Percentiles rank a stretch among this genome's conserved stretches.
phyloP scores from a whole-genome alignment of 2,113 vertebrate species.

The Dissostichus mawsoni region DNA sequence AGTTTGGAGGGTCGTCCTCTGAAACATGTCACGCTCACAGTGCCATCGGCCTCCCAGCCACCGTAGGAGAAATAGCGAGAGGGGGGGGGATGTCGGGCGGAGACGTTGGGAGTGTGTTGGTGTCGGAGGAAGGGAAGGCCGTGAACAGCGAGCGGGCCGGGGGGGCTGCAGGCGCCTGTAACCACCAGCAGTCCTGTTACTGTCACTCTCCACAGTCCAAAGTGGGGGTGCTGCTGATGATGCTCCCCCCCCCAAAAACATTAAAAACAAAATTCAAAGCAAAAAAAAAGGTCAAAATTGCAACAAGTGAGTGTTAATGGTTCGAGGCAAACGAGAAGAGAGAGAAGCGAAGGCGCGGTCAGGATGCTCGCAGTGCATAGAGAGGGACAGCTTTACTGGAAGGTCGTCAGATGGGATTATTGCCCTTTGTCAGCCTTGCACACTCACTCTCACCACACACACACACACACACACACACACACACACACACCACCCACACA shows the following conservation, averaged over 20 bases:
- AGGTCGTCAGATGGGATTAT: slow-evolving; percentile 66
- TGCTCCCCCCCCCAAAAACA: slow-evolving; percentile 20
- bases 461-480: slow-evolving; percentile 44
- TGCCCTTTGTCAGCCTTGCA: slow-evolving; percentile 71
- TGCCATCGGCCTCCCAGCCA: slow-evolving; percentile 57
- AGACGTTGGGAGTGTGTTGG: slow-evolving; percentile 55
- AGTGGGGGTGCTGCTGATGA: slow-evolving; percentile 5
- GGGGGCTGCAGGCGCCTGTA: slow-evolving; percentile 36
- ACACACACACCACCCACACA: slow-evolving; percentile 38
- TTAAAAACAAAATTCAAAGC: slow-evolving; percentile 61
- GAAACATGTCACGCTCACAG: slow-evolving; percentile 56
- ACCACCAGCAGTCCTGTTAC: slow-evolving; percentile 32
- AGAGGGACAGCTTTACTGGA: slow-evolving; percentile 67
- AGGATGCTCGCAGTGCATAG: slow-evolving; percentile 83
- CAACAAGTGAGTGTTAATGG: slow-evolving; percentile 59
- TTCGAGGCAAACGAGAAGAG: slow-evolving; percentile 72
- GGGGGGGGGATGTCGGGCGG: slow-evolving; percentile 12
- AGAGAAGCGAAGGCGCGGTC: slow-evolving; percentile 74
- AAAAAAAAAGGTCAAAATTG: slow-evolving; percentile 40
- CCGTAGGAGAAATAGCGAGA: slow-evolving; percentile 28
- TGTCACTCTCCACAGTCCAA: slow-evolving; percentile 45
- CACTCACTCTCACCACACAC: slow-evolving; percentile 43
- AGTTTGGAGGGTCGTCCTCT: slow-evolving; percentile 48
- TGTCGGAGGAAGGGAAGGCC: slow-evolving; percentile 16
- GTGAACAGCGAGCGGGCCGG: slow-evolving; percentile 25